phyloP scores from a whole-genome alignment of 2,888 invertebrate species.

The Gisinianus flammeolus region DNA sequence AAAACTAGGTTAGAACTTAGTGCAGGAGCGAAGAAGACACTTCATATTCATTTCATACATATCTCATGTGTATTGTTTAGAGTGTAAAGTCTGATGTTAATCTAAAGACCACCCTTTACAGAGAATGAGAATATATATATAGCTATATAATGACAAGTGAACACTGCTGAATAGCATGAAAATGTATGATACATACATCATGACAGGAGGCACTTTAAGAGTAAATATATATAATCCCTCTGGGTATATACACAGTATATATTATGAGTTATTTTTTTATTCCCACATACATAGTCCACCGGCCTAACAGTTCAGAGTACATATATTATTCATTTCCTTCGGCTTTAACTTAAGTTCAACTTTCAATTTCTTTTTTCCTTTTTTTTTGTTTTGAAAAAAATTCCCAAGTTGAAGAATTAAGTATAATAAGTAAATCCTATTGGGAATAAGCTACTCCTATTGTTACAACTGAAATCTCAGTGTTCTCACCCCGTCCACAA shows the following conservation, averaged over 20 bases:
- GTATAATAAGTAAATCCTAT: neutral
- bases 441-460: neutral
- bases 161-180: neutral
- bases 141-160: neutral
- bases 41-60: neutral
- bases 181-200: neutral
- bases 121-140: neutral
- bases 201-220: neutral
- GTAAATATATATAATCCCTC: neutral
- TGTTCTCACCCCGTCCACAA: too few species aligned
- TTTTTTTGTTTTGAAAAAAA: constrained; percentile 7
- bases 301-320: neutral
- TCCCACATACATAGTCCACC: constrained; percentile 20
- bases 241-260: neutral
- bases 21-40: neutral
- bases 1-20: constrained; percentile 18
- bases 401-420: constrained; percentile 12
- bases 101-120: constrained; percentile 11
- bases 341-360: neutral
- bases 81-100: constrained; percentile 2
- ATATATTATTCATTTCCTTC: constrained; percentile 12
- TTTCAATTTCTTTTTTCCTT: constrained; percentile 20
- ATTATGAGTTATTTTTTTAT: neutral
- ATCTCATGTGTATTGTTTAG: neutral
- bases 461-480: neutral